phyloP scores from a whole-genome alignment of 2,888 invertebrate species.

The Brachylomia viminalis region DNA sequence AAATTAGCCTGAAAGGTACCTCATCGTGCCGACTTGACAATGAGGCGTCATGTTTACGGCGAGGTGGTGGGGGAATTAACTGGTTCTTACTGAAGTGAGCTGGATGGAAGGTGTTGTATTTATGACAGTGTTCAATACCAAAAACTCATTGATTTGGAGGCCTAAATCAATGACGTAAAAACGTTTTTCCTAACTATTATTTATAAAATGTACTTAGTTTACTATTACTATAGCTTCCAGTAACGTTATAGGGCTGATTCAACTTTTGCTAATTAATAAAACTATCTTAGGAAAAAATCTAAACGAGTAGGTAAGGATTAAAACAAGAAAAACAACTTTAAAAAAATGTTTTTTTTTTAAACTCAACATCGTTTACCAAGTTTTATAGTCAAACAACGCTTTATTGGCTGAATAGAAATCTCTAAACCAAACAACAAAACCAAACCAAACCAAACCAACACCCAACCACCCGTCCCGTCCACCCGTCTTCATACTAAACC shows the following conservation, averaged over 20 bases:
- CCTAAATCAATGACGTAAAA: too few relatives aligned
- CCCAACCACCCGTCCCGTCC: too few relatives aligned
- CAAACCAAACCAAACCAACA: too few relatives aligned
- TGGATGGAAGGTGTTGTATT: neutral
- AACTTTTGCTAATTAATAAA: neutral
- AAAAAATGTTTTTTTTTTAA: too few relatives aligned
- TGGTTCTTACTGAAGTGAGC: neutral
- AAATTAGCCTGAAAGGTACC: conserved; percentile 67
- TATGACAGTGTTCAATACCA: too few relatives aligned
- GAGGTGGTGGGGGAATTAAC: conserved; percentile 11
- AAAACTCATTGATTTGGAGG: neutral
- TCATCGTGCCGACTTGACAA: conserved; percentile 58
- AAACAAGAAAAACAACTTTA: too few relatives aligned
- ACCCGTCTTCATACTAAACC: too few relatives aligned
- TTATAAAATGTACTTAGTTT: neutral
- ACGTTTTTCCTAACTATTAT: neutral
- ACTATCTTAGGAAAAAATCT: neutral
- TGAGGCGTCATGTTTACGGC: conserved; percentile 54
- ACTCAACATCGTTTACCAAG: neutral
- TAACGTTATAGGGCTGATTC: neutral
- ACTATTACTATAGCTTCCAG: neutral
- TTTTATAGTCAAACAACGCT: neutral
- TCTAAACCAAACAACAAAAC: too few relatives aligned
- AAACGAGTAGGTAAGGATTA: too few relatives aligned
- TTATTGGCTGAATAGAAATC: neutral